Evolutionary conservation across 2,888 invertebrate species (phyloP).

Genomic region (Maniola hyperantus): DNA sequence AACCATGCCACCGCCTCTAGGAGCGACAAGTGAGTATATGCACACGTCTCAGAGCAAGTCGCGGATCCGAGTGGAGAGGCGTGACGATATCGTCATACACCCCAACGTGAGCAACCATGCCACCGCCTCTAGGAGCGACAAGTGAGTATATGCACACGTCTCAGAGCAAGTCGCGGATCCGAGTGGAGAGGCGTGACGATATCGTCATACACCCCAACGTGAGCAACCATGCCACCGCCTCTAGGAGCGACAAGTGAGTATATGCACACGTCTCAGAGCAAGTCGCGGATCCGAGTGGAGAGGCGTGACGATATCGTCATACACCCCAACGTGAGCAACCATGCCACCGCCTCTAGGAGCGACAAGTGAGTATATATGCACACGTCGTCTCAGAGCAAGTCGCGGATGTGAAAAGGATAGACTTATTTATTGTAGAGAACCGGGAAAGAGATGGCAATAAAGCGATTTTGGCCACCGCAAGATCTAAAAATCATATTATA

Average conservation of each 20-base stretch:
- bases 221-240: constrained; percentile 71
- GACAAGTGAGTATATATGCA: constrained; percentile 55
- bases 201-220: constrained; percentile 83
- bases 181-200: constrained; percentile 89
- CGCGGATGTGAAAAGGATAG: constrained; percentile 90
- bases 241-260: constrained; percentile 55
- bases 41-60: constrained; percentile 86
- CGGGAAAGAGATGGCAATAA: no score
- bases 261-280: constrained; percentile 80
- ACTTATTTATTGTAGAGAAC: background rate
- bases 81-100: constrained; percentile 84
- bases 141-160: constrained; percentile 56
- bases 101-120: constrained; percentile 82
- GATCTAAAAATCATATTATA: no score
- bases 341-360: constrained; percentile 56
- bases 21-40: constrained; percentile 54
- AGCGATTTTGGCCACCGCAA: no score
- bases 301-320: constrained; percentile 85
- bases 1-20: constrained; percentile 65
- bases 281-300: constrained; percentile 91
- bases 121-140: constrained; percentile 52
- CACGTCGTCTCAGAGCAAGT: constrained; percentile 86
- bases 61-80: constrained; percentile 90
- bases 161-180: constrained; percentile 90
- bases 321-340: constrained; percentile 81